These are phyloP conservation scores for Drosophila nigrodunni DNA, from an alignment of 1,140 invertebrate genomes.

Conservation along the genomic window DNA sequence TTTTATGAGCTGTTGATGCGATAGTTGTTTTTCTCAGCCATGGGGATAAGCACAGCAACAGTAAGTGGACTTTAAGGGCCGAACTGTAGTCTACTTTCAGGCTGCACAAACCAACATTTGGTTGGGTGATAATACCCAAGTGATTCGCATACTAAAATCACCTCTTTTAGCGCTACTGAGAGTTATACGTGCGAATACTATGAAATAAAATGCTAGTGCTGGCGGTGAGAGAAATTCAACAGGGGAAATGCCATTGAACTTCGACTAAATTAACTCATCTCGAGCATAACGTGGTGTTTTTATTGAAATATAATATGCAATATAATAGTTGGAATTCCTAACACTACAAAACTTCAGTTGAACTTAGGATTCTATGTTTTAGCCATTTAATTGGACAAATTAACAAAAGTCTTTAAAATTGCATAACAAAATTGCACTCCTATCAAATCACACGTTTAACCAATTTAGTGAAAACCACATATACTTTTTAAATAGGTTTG, in stretches of 20 bases:
- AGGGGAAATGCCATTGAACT: not conserved
- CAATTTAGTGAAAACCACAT: too few relatives aligned
- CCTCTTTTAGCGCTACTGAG: slow-evolving; percentile 32
- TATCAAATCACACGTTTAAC: too few relatives aligned
- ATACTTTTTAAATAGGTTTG: too few relatives aligned
- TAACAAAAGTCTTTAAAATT: too few relatives aligned
- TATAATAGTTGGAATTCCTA: too few relatives aligned
- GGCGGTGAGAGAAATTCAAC: not conserved
- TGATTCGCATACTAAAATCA: slow-evolving; percentile 35
- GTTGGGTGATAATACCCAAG: slow-evolving; percentile 32
- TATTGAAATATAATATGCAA: too few relatives aligned
- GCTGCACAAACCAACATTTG: not conserved
- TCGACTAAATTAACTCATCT: not conserved
- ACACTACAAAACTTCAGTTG: too few relatives aligned
- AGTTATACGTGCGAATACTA: slow-evolving; percentile 29
- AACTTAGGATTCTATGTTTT: too few relatives aligned
- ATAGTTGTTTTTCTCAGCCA: slow-evolving; percentile 43
- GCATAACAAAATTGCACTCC: too few relatives aligned
- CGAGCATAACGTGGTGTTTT: not conserved
- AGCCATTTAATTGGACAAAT: too few relatives aligned
- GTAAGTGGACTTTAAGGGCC: slow-evolving; percentile 31
- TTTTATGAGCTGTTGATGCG: slow-evolving; percentile 79
- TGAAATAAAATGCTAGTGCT: slow-evolving; percentile 16
- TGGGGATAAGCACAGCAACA: slow-evolving; percentile 30
- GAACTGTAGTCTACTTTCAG: slow-evolving; percentile 9